Conservation (phyloP, 2,888 invertebrate genomes). For the Nephrotoma guestfalica region DNA sequence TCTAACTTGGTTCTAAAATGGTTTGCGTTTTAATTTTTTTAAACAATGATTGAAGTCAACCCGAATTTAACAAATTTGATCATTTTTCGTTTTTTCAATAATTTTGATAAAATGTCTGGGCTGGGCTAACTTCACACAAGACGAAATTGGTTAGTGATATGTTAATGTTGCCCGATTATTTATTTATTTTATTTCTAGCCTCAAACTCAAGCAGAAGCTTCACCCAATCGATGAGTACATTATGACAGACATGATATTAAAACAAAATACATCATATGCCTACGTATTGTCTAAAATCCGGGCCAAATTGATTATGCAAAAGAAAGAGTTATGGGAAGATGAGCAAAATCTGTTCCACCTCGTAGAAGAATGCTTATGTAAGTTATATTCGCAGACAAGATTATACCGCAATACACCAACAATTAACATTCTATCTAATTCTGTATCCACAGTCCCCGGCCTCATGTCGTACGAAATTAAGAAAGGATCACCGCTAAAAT, state of each 20-base stretch:
- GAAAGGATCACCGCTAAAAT: conserved; percentile 1
- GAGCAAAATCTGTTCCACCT: not conserved
- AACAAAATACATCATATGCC: not conserved
- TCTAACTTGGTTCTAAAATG: no score
- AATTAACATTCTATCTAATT: not conserved
- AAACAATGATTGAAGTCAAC: no score
- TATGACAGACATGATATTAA: not conserved
- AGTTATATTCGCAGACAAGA: not conserved
- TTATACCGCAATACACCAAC: not conserved
- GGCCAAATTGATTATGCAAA: not conserved
- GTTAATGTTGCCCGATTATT: not conserved
- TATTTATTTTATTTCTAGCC: not conserved
- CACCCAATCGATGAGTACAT: not conserved
- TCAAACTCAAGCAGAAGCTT: not conserved
- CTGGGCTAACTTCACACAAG: no score
- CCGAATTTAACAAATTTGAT: no score
- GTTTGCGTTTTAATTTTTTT: no score
- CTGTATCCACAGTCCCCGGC: not conserved
- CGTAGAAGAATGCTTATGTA: not conserved
- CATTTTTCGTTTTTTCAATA: no score
- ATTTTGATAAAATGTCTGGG: no score
- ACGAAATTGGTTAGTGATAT: no score
- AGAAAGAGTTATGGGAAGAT: not conserved
- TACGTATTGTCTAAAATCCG: not conserved
- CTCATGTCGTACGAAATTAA: not conserved